Evolutionary conservation across 1,140 invertebrate genomes (phyloP), one percentile per base, ranked within the genome.

Genomic region (Berghia stephanieae): DNA sequence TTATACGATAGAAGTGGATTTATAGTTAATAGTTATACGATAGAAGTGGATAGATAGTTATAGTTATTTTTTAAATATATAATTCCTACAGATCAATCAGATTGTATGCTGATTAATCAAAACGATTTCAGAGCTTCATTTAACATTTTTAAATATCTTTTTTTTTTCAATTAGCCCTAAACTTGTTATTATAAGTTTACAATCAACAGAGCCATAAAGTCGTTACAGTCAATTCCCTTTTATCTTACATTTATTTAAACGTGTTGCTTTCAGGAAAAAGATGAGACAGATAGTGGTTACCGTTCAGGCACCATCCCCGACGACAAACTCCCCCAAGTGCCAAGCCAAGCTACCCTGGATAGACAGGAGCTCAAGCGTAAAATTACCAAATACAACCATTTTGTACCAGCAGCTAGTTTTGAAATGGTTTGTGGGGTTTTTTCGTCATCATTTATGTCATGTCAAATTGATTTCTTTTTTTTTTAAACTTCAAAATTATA

Each of bases 301-400:
- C 74, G 86, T n/a, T 88, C 86, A n/a, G 86, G 86, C 24, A 86
- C 85, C 24, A 87, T 87, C 38, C 85, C 85, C 13, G 85, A 86
- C 36, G 85, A 86, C 42, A 87, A 85, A 74, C 78, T 87, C 49
- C 83, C 85, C 24, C 80, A 81, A 70, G 80, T 82, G 77, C 83
- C 82, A 16, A 85, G 83, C 67, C 82, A 86, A 74, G 87, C 83
- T 24, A 86, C 86, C 0, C 81, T 88, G 0, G 86, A 87, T 69
- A 67, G 83, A 63, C 87, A 88, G 71, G 88, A 90, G 74, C 80
- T 90, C 8, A 82, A 79, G 69, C 78, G 82, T 43, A 86, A 83
- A 73, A 86, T 91, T 55, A 79, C 87, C 38, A 85, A 86, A 73
- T 91, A 88, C 76, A 91, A 90, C 77, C 79, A 83, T 38, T 74